Base-by-base conservation (phyloP, 2,888 invertebrate genomes). In the Parelbella ahira region DNA sequence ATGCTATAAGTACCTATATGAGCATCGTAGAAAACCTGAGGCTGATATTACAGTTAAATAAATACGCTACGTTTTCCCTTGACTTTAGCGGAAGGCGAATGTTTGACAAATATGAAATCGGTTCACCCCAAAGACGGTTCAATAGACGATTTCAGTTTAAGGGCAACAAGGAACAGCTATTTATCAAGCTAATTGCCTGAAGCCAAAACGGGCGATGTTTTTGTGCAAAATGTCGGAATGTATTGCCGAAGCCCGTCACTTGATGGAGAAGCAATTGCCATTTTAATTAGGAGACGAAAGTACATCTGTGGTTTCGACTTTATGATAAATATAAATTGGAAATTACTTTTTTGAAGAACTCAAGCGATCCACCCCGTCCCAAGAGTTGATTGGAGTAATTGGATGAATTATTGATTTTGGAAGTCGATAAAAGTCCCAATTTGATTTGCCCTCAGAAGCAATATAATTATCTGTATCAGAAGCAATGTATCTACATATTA, bases 251-350 rank as follows among this genome's bases (percentile, higher is more conserved):
- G 5, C 25, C 19, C 39, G 8, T 53, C 54, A 52, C 58, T 55
- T 60, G 60, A 65, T 61, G 55, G 55, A 52, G 58, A 61, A 58
- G 54, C 61, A 56, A 63, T 62, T 58, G 54, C 52, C 58, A 53
- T 52, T 65, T 76, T 69, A 72, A 77, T 77, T 74, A 67, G 56
- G 56, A 54, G 54, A 49, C 54, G 44, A 47, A 44, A 54, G 44
- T 68, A 63, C 79, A 77, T 65, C 75, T 78, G 75, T 56, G 74
- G 62, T 65, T 50, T 48, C 50, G 28, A 41, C 44, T 45, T 37
- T 33, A 36, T 19, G 19, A 20, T 41, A 20, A 20, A 33, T 25
- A 27, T 19, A 20, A 27, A 41, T 33, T 33, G 19, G 21, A 38
- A 29, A 18, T 29, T 18, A 28, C 13, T 3, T 28, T 6, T 20